Conservation (phyloP, 2,888 invertebrate genomes). For the Acheta domesticus region DNA sequence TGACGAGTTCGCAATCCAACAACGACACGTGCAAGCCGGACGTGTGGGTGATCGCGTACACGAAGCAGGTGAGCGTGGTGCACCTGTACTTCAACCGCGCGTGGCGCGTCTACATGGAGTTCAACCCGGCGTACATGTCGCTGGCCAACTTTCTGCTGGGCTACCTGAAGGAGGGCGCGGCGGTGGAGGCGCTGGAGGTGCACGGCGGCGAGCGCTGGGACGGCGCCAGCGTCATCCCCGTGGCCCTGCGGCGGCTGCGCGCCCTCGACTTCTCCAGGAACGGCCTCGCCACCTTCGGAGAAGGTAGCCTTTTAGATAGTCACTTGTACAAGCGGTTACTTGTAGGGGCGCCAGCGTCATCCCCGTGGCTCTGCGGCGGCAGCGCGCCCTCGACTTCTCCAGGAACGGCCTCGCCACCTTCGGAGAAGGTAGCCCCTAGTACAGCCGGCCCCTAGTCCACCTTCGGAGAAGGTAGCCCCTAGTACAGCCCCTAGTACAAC, state of each 20-base stretch:
- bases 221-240: neutral
- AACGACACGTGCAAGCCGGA: neutral
- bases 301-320: too few relatives aligned
- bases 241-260: neutral
- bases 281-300: neutral
- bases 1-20: too few relatives aligned
- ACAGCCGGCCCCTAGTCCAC: too few relatives aligned
- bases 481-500: too few relatives aligned
- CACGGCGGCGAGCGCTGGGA: constrained; percentile 5
- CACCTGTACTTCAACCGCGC: neutral
- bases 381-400: too few relatives aligned
- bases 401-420: too few relatives aligned
- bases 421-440: too few relatives aligned
- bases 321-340: too few relatives aligned
- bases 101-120: neutral
- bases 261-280: neutral
- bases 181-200: neutral
- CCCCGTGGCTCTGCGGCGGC: too few relatives aligned
- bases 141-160: neutral
- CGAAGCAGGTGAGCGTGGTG: neutral
- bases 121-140: neutral
- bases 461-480: too few relatives aligned
- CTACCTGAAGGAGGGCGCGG: neutral
- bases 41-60: neutral
- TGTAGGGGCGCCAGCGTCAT: too few relatives aligned